Base-by-base conservation (phyloP, 2,113 vertebrate genomes). In the Triplophysa dalaica region DNA sequence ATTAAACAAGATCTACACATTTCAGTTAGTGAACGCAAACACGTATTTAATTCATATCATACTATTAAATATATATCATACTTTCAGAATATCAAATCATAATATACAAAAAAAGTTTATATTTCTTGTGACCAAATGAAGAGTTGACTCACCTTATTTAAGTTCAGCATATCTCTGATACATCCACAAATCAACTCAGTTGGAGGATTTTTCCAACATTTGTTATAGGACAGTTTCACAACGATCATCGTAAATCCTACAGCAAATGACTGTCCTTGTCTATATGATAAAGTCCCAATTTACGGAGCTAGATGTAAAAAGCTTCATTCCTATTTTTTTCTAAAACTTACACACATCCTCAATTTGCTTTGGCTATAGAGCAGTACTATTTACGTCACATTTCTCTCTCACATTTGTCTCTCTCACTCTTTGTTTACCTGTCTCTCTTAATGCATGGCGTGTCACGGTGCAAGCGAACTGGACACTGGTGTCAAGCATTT, bases 401-500 rank as follows among this genome's bases (percentile, higher is more conserved):
- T 13, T 29, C 6, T 29, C 29, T 29, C 29, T 29, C 2, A 29
- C 26, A 29, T 29, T 29, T 29, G 3, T 58, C 48, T 38, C 52
- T 29, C 19, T 26, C 29, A 17, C 43, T 5, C 10, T 66, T 19
- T 52, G 41, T 63, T 81, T 52, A 60, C 41, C 74, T 75, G 74
- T 58, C 72, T 76, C 38, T 69, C 52, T 60, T 50, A 60, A 41
- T 66, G n/a, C n/a, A 56, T 68, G 64, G 41, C 24, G 72, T 75
- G 72, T 61, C 52, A 61, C 41, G 69, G 60, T 52, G 62, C 11
- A 56, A 67, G 70, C 50, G 3, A 62, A 80, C 70, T 43, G 62
- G 77, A 65, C 68, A 61, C 41, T 75, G 72, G 79, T 69, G 72
- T 72, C 79, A n/a, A 68, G 69, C 70, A 19, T 48, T 65, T 1